Evolutionary conservation across 2,888 invertebrate species (phyloP), one percentile per base, ranked within the genome.

Genomic region (Silvanus unidentatus): DNA sequence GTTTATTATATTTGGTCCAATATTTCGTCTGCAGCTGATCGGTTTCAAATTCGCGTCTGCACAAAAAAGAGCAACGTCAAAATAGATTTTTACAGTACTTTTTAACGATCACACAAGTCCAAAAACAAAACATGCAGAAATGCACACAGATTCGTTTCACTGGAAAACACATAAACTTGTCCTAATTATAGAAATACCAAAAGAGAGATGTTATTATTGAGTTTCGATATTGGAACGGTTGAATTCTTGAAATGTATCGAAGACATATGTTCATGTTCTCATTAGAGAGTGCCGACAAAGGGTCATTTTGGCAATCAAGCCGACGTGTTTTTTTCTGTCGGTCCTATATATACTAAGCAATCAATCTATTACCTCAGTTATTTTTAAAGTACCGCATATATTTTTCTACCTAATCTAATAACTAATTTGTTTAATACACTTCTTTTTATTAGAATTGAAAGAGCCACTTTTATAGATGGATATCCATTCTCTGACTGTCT

Each of bases 211-310:
- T 39, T 51, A 54, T 54, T 52, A 55, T 52, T 45, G 53, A 43
- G 50, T 49, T 52, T 55, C 55, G 51, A 55, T 55, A 48, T 45
- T 42, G 12, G 36, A 47, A 37, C 37, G 37, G 37, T 16, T 37
- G 48, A 49, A 57, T 63, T 62, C 57, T 52, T 54, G 52, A 59
- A 57, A 57, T 59, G 54, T 51, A 59, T 52, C 58, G 55, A 61
- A 56, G 63, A 62, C 62, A 64, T 64, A 64, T 64, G 65, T 64
- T 59, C 60, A 44, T 50, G 59, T 53, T 55, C 64, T 64, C 65
- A 64, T 64, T 64, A 64, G 62, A 62, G 49, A 54, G 42, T 49
- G 64, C 64, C 66, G 64, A 65, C 65, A 65, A 66, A 65, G 65
- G 59, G 54, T 58, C 62, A 64, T 65, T 66, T 63, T 64, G 62